Evolutionary conservation across 2,113 vertebrate genomes (phyloP).

Genomic region (Prionailurus viverrinus): DNA sequence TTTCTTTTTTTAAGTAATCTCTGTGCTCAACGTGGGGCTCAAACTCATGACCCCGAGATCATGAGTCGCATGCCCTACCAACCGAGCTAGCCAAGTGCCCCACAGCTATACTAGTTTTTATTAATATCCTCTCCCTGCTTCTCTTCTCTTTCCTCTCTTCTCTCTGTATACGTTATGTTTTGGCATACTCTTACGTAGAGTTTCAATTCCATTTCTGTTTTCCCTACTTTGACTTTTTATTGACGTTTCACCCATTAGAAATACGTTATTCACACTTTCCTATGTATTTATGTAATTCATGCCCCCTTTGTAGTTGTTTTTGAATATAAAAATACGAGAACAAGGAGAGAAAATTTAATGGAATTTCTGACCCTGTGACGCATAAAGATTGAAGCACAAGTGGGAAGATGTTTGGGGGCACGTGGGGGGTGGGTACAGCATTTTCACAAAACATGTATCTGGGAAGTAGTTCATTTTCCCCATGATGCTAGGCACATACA

Average conservation of each 20-base stretch:
- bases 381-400: background rate
- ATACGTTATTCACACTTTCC: background rate
- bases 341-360: background rate
- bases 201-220: slow-evolving; percentile 13
- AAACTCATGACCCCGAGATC: background rate
- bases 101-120: background rate
- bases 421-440: background rate
- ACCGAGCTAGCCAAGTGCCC: background rate
- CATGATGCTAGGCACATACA: background rate
- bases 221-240: slow-evolving; percentile 1
- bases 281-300: background rate
- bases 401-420: background rate
- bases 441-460: background rate
- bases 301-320: background rate
- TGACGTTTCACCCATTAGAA: background rate
- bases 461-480: background rate
- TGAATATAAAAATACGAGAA: background rate
- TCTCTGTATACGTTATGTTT: background rate
- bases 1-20: background rate
- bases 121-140: background rate
- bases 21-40: background rate
- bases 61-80: background rate
- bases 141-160: background rate
- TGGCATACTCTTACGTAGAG: background rate
- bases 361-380: background rate